Conservation (phyloP, 2,797 vertebrate species). For the Clarias laeviceps region DNA sequence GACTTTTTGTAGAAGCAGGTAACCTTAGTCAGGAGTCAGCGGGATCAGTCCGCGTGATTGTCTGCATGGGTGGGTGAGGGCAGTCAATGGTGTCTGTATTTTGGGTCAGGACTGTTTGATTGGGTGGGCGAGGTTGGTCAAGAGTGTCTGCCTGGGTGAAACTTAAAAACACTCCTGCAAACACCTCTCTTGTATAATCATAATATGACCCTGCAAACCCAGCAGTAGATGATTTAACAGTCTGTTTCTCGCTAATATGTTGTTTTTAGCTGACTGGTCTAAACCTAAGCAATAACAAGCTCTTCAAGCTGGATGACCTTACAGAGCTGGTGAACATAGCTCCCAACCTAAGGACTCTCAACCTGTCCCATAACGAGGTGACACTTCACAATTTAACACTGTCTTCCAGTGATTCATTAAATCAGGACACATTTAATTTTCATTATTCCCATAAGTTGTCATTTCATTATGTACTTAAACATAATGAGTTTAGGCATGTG, state of each 20-base stretch:
- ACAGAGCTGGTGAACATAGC: slow-evolving; percentile 78
- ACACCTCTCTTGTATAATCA: neutral
- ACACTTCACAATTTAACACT: slow-evolving; percentile 42
- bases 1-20: neutral
- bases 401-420: neutral
- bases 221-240: neutral
- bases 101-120: neutral
- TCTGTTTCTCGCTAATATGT: neutral
- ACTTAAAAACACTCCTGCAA: neutral
- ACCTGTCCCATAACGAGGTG: slow-evolving; percentile 88
- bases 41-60: neutral
- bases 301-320: slow-evolving; percentile 83
- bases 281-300: slow-evolving; percentile 85
- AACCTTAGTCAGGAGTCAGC: neutral
- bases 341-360: slow-evolving; percentile 83
- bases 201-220: neutral
- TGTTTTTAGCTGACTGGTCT: slow-evolving; percentile 77
- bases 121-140: neutral
- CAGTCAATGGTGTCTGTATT: too few relatives aligned
- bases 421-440: neutral
- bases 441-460: neutral
- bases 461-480: neutral
- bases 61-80: neutral
- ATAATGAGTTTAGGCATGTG: neutral
- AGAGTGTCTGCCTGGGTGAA: neutral